Base-by-base conservation (phyloP, 1,140 invertebrate species). In the Onthophagus taurus region DNA sequence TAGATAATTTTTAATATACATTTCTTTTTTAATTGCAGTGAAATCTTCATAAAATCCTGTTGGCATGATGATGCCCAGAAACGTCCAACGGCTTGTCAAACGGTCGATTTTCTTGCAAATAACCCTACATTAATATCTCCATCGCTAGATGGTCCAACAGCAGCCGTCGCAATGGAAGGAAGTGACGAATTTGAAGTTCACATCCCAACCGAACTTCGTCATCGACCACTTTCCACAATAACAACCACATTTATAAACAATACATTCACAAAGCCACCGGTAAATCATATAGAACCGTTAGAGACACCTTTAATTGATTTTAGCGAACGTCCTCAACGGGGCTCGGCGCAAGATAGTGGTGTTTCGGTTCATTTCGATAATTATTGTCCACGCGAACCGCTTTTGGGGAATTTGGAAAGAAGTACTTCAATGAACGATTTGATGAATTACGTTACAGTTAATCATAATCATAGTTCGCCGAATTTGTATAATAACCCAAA, bases 61-160 rank as follows among this genome's bases (percentile, higher is more conserved):
- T 90, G 88, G 85, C 72, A 74, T 19, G 68, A 69, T 35, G 78
- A 85, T 14, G 65, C 75, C n/a, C 71, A 72, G 19, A 72, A 78
- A 45, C 72, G 89, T 2, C 85, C 86, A 2, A 72, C 75, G 6
- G 83, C 87, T 0, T 71, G 73, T 0, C 81, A 86, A 61, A 79
- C 92, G 20, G 80, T 87, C 0, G 86, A 88, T 43, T 81, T 83
- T 48, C 67, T 94, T 17, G 79, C 79, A 0, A 80, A 78, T 48
- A 80, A 82, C 62, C 80, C 83, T 4, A 72, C 80, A n/a, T 71
- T 92, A 5, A 65, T 93, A 11, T 66, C 75, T 4, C 87, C 89
- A 0, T 85, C 83, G 55, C 64, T 90, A 2, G 87, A 91, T 57
- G 74, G 81, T 13, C 87, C 88, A 0, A 57, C 78, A 4, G 70